phyloP scores from a whole-genome alignment of 1,140 invertebrate genomes.

The Sinella curviseta region DNA sequence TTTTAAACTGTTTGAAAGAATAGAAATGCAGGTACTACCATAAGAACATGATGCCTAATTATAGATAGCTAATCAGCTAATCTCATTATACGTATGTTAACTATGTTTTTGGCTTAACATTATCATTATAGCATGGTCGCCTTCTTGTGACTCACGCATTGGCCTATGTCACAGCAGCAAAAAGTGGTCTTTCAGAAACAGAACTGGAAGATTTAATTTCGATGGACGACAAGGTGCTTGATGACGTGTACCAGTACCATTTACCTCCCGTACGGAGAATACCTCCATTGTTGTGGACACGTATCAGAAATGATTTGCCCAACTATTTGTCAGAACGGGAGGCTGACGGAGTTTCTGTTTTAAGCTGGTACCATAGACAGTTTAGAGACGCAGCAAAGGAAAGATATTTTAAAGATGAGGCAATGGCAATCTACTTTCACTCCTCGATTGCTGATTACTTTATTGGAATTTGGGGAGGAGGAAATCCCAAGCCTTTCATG shows the following conservation, averaged over 20 bases:
- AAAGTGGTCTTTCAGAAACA: constrained; percentile 66
- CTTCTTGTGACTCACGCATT: constrained; percentile 89
- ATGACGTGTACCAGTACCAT: constrained; percentile 98
- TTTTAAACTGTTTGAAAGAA: constrained; percentile 92
- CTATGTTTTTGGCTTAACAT: not conserved
- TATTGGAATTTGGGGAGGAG: constrained; percentile 92
- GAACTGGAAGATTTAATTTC: constrained; percentile 94
- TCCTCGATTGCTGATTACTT: constrained; percentile 98
- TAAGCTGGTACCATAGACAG: constrained; percentile 97
- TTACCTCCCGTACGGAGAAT: constrained; percentile 91
- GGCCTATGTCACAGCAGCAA: constrained; percentile 85
- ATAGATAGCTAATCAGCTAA: no score
- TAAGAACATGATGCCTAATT: not conserved
- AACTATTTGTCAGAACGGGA: constrained; percentile 95
- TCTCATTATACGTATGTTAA: not conserved
- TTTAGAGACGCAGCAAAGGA: constrained; percentile 91
- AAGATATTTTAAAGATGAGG: constrained; percentile 95
- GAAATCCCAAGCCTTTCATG: constrained; percentile 90
- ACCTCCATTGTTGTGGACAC: constrained; percentile 91
- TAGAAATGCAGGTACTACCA: constrained; percentile 83
- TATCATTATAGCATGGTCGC: constrained; percentile 71
- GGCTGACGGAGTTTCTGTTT: constrained; percentile 93
- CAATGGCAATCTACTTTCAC: constrained; percentile 94
- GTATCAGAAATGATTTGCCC: constrained; percentile 89
- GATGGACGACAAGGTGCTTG: constrained; percentile 87